A percentile compares a stretch with the other conserved stretches of the same genome.
Evolutionary conservation across 2,888 invertebrate species (phyloP).

Genomic region (Seira ritae): DNA sequence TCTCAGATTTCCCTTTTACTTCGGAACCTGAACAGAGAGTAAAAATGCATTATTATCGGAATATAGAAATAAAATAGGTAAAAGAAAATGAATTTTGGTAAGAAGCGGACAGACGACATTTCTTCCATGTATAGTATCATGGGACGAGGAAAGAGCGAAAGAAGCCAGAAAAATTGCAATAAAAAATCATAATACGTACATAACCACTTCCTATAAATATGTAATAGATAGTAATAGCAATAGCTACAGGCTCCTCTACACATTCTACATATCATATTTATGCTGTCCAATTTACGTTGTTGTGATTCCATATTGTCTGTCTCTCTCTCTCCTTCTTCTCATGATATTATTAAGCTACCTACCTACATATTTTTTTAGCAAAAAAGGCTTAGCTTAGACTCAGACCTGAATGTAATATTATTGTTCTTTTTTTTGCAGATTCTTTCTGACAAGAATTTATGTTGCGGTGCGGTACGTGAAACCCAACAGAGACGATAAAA

Average conservation of each 20-base stretch:
- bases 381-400: no score
- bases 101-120: no score
- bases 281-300: conserved; percentile 48
- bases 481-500: conserved; percentile 58
- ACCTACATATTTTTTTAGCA: background rate
- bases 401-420: background rate
- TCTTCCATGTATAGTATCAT: no score
- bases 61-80: no score
- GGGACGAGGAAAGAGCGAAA: no score
- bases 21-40: background rate
- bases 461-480: conserved; percentile 59
- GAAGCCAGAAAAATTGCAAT: no score
- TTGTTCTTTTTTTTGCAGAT: conserved; percentile 40
- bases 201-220: no score
- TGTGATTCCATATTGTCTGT: conserved; percentile 23
- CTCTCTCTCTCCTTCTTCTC: background rate
- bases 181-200: no score
- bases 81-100: no score
- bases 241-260: conserved; percentile 36
- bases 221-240: no score
- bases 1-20: conserved; percentile 36
- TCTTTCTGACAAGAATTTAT: conserved; percentile 60
- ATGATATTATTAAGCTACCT: background rate
- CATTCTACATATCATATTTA: conserved; percentile 53
- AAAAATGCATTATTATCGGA: no score